These are phyloP conservation scores for Thelaira solivaga DNA, from an alignment of 2,888 invertebrate species.

Conservation along the genomic window DNA sequence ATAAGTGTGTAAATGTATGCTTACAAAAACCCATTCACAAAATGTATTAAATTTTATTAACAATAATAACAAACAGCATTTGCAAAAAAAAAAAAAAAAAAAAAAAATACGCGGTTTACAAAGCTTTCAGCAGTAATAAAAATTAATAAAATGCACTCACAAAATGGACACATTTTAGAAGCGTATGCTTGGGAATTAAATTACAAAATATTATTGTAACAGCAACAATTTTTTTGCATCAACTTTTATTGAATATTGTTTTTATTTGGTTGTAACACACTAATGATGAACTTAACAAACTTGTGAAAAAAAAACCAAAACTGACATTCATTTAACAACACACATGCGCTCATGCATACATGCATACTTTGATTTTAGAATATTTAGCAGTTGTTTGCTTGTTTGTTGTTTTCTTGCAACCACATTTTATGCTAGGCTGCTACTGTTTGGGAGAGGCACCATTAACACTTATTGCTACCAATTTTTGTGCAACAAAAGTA, in stretches of 20 bases:
- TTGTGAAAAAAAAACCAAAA: background rate
- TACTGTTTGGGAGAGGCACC: background rate
- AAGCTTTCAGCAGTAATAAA: slow-evolving; percentile 7
- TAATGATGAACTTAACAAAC: slow-evolving; percentile 14
- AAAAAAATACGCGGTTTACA: too few relatives aligned
- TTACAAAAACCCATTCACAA: background rate
- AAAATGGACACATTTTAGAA: slow-evolving; percentile 28
- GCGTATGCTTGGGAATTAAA: slow-evolving; percentile 52
- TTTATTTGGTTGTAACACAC: slow-evolving; percentile 6
- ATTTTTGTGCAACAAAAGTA: background rate
- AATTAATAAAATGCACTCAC: background rate
- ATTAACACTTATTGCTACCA: background rate
- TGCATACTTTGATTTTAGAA: too few relatives aligned
- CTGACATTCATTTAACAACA: background rate
- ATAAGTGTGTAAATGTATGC: background rate
- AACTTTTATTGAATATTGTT: slow-evolving; percentile 19
- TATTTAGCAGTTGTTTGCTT: too few relatives aligned
- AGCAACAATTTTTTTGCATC: background rate
- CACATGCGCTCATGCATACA: background rate
- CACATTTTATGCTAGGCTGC: background rate
- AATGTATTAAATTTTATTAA: slow-evolving; percentile 32
- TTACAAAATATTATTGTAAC: slow-evolving; percentile 22
- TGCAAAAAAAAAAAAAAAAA: too few relatives aligned
- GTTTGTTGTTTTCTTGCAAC: background rate
- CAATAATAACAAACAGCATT: slow-evolving; percentile 18